Conservation (phyloP, 2,113 vertebrate species). For the Daboia siamensis region DNA sequence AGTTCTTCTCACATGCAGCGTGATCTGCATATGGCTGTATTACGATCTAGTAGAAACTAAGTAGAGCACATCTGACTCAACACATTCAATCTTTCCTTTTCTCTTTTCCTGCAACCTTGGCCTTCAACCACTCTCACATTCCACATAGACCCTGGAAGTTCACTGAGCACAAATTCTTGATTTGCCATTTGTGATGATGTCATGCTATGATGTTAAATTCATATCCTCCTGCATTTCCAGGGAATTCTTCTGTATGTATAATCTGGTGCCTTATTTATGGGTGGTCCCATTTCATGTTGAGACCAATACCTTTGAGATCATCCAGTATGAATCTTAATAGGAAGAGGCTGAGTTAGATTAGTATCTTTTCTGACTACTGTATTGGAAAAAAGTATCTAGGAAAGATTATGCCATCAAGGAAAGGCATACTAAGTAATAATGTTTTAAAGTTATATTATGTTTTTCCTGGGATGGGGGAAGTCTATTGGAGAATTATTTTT, state of each 20-base stretch:
- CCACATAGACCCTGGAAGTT: neutral
- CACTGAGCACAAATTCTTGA: neutral
- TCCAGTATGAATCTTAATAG: neutral
- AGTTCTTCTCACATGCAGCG: too few species aligned
- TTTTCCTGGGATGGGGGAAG: neutral
- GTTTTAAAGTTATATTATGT: neutral
- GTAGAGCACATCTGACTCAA: neutral
- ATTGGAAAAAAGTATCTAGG: neutral
- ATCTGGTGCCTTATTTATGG: neutral
- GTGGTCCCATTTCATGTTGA: neutral
- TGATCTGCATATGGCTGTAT: neutral
- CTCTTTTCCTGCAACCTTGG: neutral
- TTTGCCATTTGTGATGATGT: neutral
- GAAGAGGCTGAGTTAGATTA: neutral
- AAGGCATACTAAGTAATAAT: neutral
- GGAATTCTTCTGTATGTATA: neutral
- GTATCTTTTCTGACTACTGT: neutral
- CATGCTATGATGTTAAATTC: neutral
- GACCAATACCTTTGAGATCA: neutral
- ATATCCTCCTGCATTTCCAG: neutral
- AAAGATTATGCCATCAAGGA: neutral
- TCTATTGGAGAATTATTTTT: neutral
- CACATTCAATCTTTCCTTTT: neutral
- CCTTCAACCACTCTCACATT: neutral
- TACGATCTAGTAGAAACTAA: neutral